Conservation (phyloP, 2,113 vertebrate genomes). For the Pleuronectes platessa region DNA sequence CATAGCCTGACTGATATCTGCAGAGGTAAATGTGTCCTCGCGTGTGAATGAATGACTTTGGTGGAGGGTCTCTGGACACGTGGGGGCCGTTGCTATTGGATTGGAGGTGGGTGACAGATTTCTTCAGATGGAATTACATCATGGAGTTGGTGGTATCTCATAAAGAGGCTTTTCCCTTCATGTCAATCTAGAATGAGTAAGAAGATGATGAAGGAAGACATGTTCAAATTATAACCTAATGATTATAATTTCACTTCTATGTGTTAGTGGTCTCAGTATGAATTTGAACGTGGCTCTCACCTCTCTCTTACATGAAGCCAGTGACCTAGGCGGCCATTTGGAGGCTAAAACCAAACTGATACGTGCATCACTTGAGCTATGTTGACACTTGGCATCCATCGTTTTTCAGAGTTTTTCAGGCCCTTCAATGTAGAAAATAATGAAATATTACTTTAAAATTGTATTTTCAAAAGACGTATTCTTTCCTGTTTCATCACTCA, state of each 20-base stretch:
- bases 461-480: no score
- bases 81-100: background rate
- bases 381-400: no score
- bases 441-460: no score
- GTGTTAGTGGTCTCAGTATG: background rate
- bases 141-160: slow-evolving; percentile 1
- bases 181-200: slow-evolving; percentile 3
- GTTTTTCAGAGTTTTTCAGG: no score
- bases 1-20: slow-evolving; percentile 19
- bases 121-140: background rate
- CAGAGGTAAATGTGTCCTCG: slow-evolving; percentile 6
- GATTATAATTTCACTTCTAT: background rate
- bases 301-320: background rate
- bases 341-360: no score
- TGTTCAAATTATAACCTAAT: no score
- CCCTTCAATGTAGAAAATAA: no score
- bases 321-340: no score
- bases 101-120: background rate
- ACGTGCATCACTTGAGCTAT: no score
- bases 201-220: background rate
- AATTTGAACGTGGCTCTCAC: background rate
- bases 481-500: no score
- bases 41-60: background rate
- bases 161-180: background rate
- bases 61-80: background rate